Evolutionary conservation across 2,113 vertebrate species (phyloP).

Genomic region (Prionailurus bengalensis): DNA sequence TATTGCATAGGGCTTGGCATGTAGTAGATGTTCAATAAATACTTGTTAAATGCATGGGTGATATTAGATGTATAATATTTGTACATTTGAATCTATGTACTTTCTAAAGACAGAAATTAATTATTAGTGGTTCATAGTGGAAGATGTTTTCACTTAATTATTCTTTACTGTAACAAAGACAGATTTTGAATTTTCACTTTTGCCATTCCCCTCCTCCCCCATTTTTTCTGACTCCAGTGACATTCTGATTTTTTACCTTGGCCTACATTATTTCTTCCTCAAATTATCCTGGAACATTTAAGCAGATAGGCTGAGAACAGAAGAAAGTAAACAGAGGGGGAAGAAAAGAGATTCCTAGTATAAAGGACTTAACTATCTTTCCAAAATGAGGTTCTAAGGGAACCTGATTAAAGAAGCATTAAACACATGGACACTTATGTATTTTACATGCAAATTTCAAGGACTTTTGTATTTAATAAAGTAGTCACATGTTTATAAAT

Average conservation of each 20-base stretch:
- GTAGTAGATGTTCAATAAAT: background rate
- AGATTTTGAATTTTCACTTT: slow-evolving; percentile 1
- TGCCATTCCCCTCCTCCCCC: background rate
- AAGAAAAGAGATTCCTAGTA: background rate
- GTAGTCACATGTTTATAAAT: slow-evolving; percentile 24
- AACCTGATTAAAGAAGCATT: slow-evolving; percentile 39
- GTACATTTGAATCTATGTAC: background rate
- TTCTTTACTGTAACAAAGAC: background rate
- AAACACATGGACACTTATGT: background rate
- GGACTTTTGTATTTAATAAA: background rate
- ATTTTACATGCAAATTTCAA: slow-evolving; percentile 27
- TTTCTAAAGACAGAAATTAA: background rate
- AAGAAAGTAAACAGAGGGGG: background rate
- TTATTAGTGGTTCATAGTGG: background rate
- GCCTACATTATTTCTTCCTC: background rate
- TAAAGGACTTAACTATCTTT: slow-evolving; percentile 22
- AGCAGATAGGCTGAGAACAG: background rate
- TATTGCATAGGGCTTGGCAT: background rate
- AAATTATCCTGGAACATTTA: background rate
- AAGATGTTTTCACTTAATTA: slow-evolving; percentile 38
- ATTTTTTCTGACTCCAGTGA: background rate
- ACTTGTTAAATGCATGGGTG: slow-evolving; percentile 32
- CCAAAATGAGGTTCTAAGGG: background rate
- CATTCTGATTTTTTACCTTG: background rate
- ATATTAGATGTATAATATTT: background rate